Base-by-base conservation (phyloP, 2,888 invertebrate species). In the Phengaris arion region DNA sequence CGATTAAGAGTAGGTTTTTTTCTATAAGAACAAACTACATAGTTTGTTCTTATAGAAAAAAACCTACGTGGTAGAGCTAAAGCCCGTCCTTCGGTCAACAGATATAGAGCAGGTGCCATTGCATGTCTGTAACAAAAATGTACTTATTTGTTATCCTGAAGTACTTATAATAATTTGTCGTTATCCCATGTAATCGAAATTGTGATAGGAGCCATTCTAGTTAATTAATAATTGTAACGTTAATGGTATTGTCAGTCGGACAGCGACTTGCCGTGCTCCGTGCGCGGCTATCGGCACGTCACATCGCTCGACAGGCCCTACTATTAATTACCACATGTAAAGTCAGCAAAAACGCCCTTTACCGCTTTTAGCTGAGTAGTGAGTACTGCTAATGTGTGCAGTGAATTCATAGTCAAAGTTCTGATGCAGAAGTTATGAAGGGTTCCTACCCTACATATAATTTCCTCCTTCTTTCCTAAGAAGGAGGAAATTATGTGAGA, bases 181-280 rank as follows among this genome's bases (percentile, higher is more conserved):
- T 72, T 54, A 72, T 54, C 52, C 54, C 54, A 7, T 72, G 13
- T 35, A 15, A 48, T 70, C 70, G 48, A 72, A 72, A 22, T 51
- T 70, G 69, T 70, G 51, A 69, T 57, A 74, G 72, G 64, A 74
- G 45, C 57, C 69, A 76, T 74, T 74, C 85, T 86, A 87, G 88
- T 86, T 89, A 92, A 92, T 92, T 91, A 92, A 91, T 91, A 89
- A 91, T 89, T 86, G 84, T 64, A 86, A 87, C 85, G 88, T 89
- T 92, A 92, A 93, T 92, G 92, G 91, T 89, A 90, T 90, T 90
- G 89, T 92, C 91, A 90, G 85, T 84, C 85, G 79, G 86, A 85
- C 84, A 85, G 85, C 87, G 89, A 85, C 89, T 89, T 85, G 87
- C 86, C 83, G 83, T 22, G 22, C 22, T 22, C 22, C 22, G 22